A percentile compares a stretch with the other conserved stretches of the same genome.
Evolutionary conservation across 2,888 invertebrate genomes (phyloP).

Genomic region (Aricia artaxerxes): DNA sequence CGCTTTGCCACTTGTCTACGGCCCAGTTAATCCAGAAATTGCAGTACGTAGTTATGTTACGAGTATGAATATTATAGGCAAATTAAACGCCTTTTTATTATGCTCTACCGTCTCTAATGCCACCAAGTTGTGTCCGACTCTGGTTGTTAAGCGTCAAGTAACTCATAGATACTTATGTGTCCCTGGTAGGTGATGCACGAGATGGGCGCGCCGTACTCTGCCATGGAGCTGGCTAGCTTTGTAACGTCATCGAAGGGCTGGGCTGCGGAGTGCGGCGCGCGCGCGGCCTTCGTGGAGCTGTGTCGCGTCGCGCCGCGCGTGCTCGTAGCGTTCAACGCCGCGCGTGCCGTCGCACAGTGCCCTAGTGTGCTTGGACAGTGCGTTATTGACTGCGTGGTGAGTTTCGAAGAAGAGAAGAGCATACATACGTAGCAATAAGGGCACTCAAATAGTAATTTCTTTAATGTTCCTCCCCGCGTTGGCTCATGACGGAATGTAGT

Average conservation of each 20-base stretch:
- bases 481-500: too few relatives aligned
- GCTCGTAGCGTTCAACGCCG: conserved; percentile 87
- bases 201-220: conserved; percentile 91
- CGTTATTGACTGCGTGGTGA: conserved; percentile 86
- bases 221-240: conserved; percentile 94
- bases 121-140: too few relatives aligned
- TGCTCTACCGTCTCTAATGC: too few relatives aligned
- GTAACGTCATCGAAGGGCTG: conserved; percentile 97
- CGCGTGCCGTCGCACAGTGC: conserved; percentile 93
- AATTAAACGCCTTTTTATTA: too few relatives aligned
- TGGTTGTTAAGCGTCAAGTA: too few relatives aligned
- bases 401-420: conserved; percentile 32
- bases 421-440: background rate
- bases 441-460: too few relatives aligned
- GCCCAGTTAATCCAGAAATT: too few relatives aligned
- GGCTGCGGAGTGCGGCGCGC: conserved; percentile 94
- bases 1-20: too few relatives aligned
- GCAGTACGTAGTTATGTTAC: too few relatives aligned
- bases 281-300: conserved; percentile 95
- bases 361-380: conserved; percentile 95
- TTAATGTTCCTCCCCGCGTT: too few relatives aligned
- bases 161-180: too few relatives aligned
- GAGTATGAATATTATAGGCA: too few relatives aligned
- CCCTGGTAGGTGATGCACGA: conserved; percentile 84
- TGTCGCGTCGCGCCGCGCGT: conserved; percentile 89